Evolutionary conservation across 2,797 vertebrate species (phyloP).

Genomic region (Myotis vivesi): DNA sequence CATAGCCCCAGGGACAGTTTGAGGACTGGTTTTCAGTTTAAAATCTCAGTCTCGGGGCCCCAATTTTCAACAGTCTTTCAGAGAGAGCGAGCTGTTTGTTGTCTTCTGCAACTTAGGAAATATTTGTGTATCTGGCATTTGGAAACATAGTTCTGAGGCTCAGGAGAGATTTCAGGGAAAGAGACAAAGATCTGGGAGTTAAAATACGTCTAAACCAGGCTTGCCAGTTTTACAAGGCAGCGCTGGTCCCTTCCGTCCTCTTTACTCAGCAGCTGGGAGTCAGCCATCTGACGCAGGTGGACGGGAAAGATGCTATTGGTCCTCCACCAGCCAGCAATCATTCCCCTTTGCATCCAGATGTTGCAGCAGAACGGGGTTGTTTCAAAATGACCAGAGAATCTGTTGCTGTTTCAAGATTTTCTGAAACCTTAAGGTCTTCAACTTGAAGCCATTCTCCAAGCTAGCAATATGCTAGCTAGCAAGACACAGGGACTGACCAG

Average conservation of each 20-base stretch:
- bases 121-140: not conserved
- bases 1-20: not conserved
- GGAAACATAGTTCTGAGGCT: not conserved
- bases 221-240: constrained; percentile 39
- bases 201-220: not conserved
- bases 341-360: constrained; percentile 60
- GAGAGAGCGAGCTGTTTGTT: not conserved
- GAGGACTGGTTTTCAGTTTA: constrained; percentile 13
- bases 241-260: not conserved
- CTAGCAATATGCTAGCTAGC: constrained; percentile 77
- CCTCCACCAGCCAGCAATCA: not conserved
- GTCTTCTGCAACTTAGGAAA: not conserved
- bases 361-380: not conserved
- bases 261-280: constrained; percentile 49
- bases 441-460: constrained; percentile 72
- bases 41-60: not conserved
- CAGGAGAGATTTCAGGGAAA: not conserved
- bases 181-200: not conserved
- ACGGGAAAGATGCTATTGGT: not conserved
- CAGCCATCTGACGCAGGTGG: constrained; percentile 63
- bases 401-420: constrained; percentile 67
- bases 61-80: not conserved
- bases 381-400: constrained; percentile 44
- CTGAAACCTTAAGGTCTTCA: constrained; percentile 61
- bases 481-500: constrained; percentile 81